Evolutionary conservation across 2,113 vertebrate genomes (phyloP), one percentile per base, ranked within the genome.

Genomic region (Arothron firmamentum): DNA sequence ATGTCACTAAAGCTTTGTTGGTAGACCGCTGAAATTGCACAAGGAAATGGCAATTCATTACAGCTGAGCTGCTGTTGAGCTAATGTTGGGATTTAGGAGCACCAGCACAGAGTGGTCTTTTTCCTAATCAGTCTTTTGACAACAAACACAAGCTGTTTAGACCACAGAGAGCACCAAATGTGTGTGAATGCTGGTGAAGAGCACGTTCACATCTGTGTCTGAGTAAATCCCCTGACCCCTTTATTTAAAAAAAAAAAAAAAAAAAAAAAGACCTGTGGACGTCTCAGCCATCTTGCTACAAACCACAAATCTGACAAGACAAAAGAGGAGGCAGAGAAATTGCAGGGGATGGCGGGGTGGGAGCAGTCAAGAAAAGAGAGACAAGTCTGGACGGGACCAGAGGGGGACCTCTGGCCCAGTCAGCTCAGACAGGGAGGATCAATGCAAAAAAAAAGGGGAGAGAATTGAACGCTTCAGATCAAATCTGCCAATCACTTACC

Each of bases 71-170:
- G 80, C 83, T 83, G 77, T 75, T 86, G 76, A 75, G 74, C 80
- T 83, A 73, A 64, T 65, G 52, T 56, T 52, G 64, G 49, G 56
- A 56, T 59, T 51, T 17, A 23, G 43, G 54, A 69, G 63, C 64
- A 14, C 61, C 75, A 63, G 70, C 75, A 50, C 67, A 81, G 75
- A 70, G 67, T n/a, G 21, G 7, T 77, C 72, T 62, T 65, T 43
- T 75, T 15, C 15, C 65, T 28, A 64, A 80, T 84, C 62, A 70
- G 62, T 58, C 72, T 72, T 80, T 78, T 84, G 84, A 83, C 90
- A 89, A 87, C 76, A 86, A 86, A 81, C 80, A 84, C 0, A 61
- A 75, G 69, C 64, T 79, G 76, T 89, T 90, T 85, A 61, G 67
- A 25, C 65, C 77, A 82, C 83, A 72, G 58, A 81, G 69, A 59